phyloP scores from a whole-genome alignment of 2,888 invertebrate genomes.

The Danaus chrysippus region DNA sequence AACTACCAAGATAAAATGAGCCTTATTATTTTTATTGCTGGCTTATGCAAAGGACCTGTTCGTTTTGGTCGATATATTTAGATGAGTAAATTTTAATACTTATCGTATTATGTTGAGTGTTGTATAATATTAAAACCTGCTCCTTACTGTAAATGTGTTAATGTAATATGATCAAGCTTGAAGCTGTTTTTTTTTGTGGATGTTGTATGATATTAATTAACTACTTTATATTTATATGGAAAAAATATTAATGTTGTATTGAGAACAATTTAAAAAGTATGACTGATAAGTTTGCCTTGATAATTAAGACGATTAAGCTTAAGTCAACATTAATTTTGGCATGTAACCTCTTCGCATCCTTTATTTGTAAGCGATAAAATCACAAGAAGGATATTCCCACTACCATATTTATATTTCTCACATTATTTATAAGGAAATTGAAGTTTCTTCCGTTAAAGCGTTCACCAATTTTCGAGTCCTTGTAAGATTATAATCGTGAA shows the following conservation, averaged over 20 bases:
- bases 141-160: neutral
- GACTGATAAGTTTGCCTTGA: neutral
- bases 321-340: no score
- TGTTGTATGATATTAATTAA: no score
- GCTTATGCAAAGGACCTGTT: neutral
- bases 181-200: no score
- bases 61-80: neutral
- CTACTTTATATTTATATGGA: no score
- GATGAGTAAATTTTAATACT: neutral
- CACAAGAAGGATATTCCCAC: neutral
- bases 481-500: slow-evolving; percentile 23
- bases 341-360: no score
- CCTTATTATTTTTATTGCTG: neutral
- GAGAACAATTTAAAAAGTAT: no score
- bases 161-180: neutral
- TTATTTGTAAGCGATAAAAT: no score
- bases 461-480: slow-evolving; percentile 24
- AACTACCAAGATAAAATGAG: slow-evolving; percentile 5
- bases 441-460: slow-evolving; percentile 16
- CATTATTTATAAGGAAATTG: slow-evolving; percentile 18
- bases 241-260: no score
- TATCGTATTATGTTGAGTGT: neutral
- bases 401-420: slow-evolving; percentile 14
- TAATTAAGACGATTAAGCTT: neutral
- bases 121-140: neutral